Percentiles rank a stretch among this genome's conserved stretches.
These are phyloP conservation scores for Siphonodentalium dalli DNA, from an alignment of 2,888 invertebrate genomes.

Conservation along the genomic window DNA sequence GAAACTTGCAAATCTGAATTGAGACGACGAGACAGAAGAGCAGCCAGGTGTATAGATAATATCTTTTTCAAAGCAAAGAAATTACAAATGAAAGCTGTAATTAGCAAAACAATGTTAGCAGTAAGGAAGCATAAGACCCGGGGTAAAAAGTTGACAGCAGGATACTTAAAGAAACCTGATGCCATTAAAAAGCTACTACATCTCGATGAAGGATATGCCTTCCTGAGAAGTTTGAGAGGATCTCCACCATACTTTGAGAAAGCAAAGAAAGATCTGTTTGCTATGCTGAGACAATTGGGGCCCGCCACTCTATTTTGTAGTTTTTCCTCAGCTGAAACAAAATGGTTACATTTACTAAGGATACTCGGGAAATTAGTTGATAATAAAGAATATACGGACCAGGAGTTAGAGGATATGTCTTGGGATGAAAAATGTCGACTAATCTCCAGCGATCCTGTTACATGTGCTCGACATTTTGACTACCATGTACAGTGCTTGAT, in stretches of 20 bases:
- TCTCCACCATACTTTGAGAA: conserved; percentile 35
- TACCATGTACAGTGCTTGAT: conserved; percentile 13
- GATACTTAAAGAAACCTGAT: conserved; percentile 13
- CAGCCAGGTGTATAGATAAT: conserved; percentile 21
- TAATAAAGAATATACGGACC: conserved; percentile 14
- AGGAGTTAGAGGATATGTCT: conserved; percentile 15
- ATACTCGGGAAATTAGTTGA: conserved; percentile 16
- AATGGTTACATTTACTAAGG: conserved; percentile 21
- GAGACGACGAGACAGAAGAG: conserved; percentile 20
- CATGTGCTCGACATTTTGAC: conserved; percentile 28
- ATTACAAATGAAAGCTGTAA: conserved; percentile 24
- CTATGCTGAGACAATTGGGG: conserved; percentile 35
- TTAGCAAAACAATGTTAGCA: conserved; percentile 22
- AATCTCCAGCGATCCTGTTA: conserved; percentile 27
- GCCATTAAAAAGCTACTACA: conserved; percentile 3
- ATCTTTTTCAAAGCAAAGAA: conserved; percentile 32
- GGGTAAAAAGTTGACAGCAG: conserved; percentile 14
- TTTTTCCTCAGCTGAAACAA: conserved; percentile 33
- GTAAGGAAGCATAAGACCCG: conserved; percentile 28
- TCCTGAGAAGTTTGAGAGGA: conserved; percentile 23
- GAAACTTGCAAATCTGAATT: conserved; percentile 18
- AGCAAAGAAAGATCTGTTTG: conserved; percentile 33
- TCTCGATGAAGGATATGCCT: conserved; percentile 25
- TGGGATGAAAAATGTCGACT: conserved; percentile 21
- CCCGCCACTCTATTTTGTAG: conserved; percentile 33